phyloP scores from a whole-genome alignment of 2,113 vertebrate species.

The Pseudopodoces humilis region DNA sequence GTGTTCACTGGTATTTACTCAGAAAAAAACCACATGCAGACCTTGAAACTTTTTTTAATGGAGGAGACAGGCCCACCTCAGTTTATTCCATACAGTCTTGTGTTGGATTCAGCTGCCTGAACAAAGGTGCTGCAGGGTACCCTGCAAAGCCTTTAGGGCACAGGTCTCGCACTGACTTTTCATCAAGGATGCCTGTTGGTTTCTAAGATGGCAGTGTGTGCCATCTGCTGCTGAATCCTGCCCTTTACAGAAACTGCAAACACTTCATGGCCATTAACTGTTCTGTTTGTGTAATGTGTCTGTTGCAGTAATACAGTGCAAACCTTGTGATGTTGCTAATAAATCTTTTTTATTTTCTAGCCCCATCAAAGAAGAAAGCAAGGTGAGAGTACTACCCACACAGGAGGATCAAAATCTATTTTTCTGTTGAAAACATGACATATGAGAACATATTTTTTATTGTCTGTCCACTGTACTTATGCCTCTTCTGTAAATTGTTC shows the following conservation, averaged over 20 bases:
- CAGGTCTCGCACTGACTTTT: background rate
- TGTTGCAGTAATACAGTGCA: background rate
- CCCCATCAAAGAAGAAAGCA: constrained; percentile 26
- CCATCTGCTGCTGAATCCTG: background rate
- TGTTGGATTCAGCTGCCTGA: background rate
- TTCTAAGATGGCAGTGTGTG: background rate
- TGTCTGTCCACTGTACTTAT: background rate
- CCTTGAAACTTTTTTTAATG: background rate
- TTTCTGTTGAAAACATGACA: background rate
- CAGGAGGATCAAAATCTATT: background rate
- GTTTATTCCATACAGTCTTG: background rate
- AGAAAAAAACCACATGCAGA: background rate
- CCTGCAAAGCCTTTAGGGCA: background rate
- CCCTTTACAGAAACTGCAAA: background rate
- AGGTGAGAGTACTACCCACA: background rate
- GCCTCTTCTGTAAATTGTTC: background rate
- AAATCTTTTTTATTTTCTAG: constrained; percentile 45
- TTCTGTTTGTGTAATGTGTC: background rate
- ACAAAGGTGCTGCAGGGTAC: background rate
- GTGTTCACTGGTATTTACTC: background rate
- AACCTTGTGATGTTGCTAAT: constrained; percentile 6
- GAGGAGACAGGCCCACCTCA: background rate
- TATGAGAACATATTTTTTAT: background rate
- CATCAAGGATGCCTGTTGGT: background rate
- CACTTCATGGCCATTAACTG: background rate